Conservation (phyloP, 2,888 invertebrate genomes). For the Doris montereyensis region DNA sequence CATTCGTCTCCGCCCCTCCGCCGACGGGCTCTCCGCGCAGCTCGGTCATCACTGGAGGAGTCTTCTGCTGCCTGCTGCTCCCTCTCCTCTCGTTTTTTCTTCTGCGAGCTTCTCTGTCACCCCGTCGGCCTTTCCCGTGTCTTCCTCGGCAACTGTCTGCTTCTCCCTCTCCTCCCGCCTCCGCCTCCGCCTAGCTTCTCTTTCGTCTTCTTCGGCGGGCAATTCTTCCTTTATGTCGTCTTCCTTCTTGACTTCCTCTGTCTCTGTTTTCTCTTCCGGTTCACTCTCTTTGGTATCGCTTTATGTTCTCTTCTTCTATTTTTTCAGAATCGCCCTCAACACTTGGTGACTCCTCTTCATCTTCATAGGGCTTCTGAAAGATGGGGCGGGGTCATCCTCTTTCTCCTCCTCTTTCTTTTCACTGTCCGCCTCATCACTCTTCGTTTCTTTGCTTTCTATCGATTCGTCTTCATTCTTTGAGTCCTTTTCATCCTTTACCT, state of each 20-base stretch:
- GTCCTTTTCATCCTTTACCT: conserved; percentile 21
- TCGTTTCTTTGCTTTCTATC: conserved; percentile 2
- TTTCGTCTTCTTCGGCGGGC: conserved; percentile 6
- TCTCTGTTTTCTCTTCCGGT: background rate
- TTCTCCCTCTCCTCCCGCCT: background rate
- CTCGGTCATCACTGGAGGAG: background rate
- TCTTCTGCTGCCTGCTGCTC: no score
- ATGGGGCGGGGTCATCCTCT: conserved; percentile 26
- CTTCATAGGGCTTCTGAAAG: conserved; percentile 32
- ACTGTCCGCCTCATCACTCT: background rate
- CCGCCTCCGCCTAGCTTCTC: background rate
- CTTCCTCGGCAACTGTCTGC: background rate
- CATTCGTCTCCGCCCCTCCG: background rate
- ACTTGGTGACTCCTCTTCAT: conserved; percentile 30
- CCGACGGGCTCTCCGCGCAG: background rate
- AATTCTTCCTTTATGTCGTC: conserved; percentile 6
- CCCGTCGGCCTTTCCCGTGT: no score
- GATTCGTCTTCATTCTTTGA: background rate
- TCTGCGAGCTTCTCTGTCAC: background rate
- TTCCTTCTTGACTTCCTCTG: background rate
- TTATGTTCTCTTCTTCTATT: background rate
- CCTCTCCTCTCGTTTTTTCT: background rate
- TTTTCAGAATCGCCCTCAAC: conserved; percentile 9
- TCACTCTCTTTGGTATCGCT: background rate
- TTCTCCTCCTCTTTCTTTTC: conserved; percentile 14